Conservation (phyloP, 2,888 invertebrate genomes). For the Ichneumoninae sp. region DNA sequence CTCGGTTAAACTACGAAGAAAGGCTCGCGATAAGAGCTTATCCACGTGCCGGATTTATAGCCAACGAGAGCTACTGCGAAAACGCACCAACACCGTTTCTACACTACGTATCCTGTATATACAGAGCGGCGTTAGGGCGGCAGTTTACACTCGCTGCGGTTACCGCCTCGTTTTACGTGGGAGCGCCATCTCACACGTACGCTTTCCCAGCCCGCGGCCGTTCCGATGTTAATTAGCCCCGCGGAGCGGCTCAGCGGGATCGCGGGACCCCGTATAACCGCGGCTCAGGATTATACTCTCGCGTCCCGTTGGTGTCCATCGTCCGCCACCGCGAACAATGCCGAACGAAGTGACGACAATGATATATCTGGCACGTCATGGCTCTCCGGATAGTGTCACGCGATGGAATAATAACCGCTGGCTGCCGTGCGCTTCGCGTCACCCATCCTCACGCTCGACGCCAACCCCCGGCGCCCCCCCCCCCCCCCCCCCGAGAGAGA, state of each 20-base stretch:
- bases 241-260: constrained; percentile 56
- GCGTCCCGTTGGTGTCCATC: constrained; percentile 72
- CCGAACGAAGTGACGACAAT: constrained; percentile 81
- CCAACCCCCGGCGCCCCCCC: not conserved
- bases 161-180: constrained; percentile 8
- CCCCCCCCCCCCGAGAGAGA: not conserved
- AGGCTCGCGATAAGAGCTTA: constrained; percentile 68
- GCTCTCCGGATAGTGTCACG: constrained; percentile 70
- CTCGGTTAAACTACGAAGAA: constrained; percentile 59
- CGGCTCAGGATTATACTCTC: constrained; percentile 72
- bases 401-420: constrained; percentile 62
- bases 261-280: constrained; percentile 65
- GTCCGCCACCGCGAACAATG: constrained; percentile 72
- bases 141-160: constrained; percentile 23
- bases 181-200: constrained; percentile 17
- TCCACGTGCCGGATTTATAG: constrained; percentile 69
- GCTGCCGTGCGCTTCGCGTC: constrained; percentile 33
- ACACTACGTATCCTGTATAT: not conserved
- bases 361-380: constrained; percentile 76
- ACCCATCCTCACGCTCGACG: constrained; percentile 17
- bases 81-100: constrained; percentile 49
- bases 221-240: constrained; percentile 82
- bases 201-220: constrained; percentile 71
- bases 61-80: constrained; percentile 60
- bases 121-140: constrained; percentile 11